Base-by-base conservation (phyloP, 2,113 vertebrate species). In the Halichoeres trimaculatus region DNA sequence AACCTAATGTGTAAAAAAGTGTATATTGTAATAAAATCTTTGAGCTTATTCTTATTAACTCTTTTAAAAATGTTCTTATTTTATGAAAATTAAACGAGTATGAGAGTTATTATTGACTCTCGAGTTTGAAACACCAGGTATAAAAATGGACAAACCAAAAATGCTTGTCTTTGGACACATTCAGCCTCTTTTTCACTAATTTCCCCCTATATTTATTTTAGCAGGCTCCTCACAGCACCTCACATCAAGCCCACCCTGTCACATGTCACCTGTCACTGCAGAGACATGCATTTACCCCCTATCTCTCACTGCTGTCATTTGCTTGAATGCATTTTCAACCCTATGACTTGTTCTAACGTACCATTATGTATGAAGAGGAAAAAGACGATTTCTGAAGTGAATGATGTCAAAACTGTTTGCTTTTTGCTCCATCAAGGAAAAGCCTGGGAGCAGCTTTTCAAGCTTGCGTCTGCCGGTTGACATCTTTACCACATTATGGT, bases 381-480 rank as follows among this genome's bases (percentile, higher is more conserved):
- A 67, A 61, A 40, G 61, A 79, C 54, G 78, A 76, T 58, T 70
- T 57, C 57, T 71, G 40, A 78, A 82, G 67, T 74, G 70, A 81
- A 73, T 45, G 62, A 38, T 84, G 85, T 83, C 81, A 84, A 74
- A 87, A 60, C 67, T 56, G 65, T 78, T 80, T 78, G 70, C 48
- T 71, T 76, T 82, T 80, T 78, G 73, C 74, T 73, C 76, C 54
- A 71, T 83, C 78, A 87, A 59, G 38, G 58, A 83, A 85, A 81
- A 70, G 76, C 78, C 78, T 60, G 17, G 51, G 22, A 81, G 77
- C 79, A 10, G 35, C 57, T 65, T 19, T 67, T 35, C 1, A 0
- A 55, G 68, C 69, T 45, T 20, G 8, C 14, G 41, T 76, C 74
- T 51, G 71, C 66, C 54, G 47, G 73, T 62, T 81, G 75, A 82